phyloP scores from a whole-genome alignment of 1,140 invertebrate genomes.

The Drosophila asahinai region DNA sequence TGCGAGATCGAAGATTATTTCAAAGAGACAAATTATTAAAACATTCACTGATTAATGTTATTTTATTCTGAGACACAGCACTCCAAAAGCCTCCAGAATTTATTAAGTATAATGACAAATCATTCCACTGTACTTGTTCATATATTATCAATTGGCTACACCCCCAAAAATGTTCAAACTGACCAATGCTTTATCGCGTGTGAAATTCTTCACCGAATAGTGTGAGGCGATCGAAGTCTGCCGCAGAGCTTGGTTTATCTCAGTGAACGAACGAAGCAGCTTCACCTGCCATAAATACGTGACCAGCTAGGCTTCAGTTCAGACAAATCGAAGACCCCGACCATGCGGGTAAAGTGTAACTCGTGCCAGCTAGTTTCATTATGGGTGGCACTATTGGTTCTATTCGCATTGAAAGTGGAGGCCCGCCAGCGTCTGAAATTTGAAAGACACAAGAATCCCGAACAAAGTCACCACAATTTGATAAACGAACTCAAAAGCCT shows the following conservation, averaged over 20 bases:
- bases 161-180: slow-evolving; percentile 10
- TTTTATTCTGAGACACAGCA: background rate
- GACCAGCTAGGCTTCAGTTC: slow-evolving; percentile 24
- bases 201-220: slow-evolving; percentile 31
- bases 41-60: too few species aligned
- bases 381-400: background rate
- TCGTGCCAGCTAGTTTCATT: slow-evolving; percentile 7
- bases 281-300: slow-evolving; percentile 43
- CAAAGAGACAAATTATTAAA: too few species aligned
- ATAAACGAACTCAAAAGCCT: slow-evolving; percentile 33
- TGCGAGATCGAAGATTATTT: too few species aligned
- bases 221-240: slow-evolving; percentile 16
- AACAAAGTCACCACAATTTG: slow-evolving; percentile 20
- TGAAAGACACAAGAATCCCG: slow-evolving; percentile 27
- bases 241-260: slow-evolving; percentile 4
- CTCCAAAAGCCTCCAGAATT: background rate
- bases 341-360: slow-evolving; percentile 28
- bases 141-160: background rate
- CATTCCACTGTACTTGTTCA: background rate
- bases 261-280: background rate
- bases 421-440: slow-evolving; percentile 15
- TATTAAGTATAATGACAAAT: background rate
- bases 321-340: slow-evolving; percentile 7
- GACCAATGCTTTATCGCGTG: slow-evolving; percentile 12
- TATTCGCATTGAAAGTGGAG: background rate